A percentile compares a stretch with the other conserved stretches of the same genome.
phyloP scores from a whole-genome alignment of 1,140 invertebrate species.

The Bombus polaris region DNA sequence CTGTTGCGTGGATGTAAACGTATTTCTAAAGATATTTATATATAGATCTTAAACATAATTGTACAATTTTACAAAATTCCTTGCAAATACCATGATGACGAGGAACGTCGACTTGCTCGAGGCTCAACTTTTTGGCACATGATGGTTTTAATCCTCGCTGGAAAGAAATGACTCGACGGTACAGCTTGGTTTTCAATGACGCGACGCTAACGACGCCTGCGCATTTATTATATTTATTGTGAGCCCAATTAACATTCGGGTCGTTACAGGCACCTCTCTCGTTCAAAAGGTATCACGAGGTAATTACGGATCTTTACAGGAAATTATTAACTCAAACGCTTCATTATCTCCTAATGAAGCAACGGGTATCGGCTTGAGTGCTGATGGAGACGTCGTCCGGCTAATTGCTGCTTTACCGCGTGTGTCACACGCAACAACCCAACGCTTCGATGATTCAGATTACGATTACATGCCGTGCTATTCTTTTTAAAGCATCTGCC shows the following conservation, averaged over 20 bases:
- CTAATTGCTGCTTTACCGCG: slow-evolving; percentile 62
- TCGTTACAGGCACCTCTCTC: slow-evolving; percentile 32
- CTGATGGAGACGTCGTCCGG: slow-evolving; percentile 65
- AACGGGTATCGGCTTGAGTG: slow-evolving; percentile 61
- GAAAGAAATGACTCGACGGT: neutral
- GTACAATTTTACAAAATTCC: too few relatives aligned
- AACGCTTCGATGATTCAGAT: slow-evolving; percentile 47
- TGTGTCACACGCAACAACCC: slow-evolving; percentile 45
- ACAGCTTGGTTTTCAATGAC: slow-evolving; percentile 28
- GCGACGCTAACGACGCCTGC: neutral
- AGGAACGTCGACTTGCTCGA: too few relatives aligned
- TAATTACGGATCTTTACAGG: slow-evolving; percentile 65
- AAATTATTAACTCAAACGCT: slow-evolving; percentile 69
- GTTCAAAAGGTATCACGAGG: slow-evolving; percentile 21
- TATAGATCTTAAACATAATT: neutral
- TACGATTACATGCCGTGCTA: slow-evolving; percentile 26
- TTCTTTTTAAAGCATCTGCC: neutral
- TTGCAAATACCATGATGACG: too few relatives aligned
- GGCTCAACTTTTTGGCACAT: neutral
- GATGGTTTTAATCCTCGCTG: neutral
- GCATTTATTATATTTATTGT: slow-evolving; percentile 52
- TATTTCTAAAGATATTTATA: too few relatives aligned
- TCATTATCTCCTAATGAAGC: slow-evolving; percentile 69
- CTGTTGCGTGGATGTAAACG: neutral
- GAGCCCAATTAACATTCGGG: slow-evolving; percentile 61